Evolutionary conservation across 2,888 invertebrate species (phyloP).

Genomic region (Agonopterix alstromeriana): DNA sequence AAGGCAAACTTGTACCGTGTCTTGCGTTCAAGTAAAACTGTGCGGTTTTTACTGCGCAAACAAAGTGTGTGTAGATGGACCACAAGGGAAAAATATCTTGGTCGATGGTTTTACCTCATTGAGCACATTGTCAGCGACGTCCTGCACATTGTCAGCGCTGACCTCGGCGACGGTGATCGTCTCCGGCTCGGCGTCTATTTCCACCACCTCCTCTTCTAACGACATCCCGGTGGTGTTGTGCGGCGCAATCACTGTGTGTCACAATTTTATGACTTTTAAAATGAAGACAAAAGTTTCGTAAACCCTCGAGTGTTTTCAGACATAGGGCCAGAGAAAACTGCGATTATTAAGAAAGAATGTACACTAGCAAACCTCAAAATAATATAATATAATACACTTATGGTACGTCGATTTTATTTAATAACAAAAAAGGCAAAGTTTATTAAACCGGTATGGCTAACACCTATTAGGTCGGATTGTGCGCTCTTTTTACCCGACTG

Average conservation of each 20-base stretch:
- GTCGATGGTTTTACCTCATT: neutral
- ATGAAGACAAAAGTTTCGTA: neutral
- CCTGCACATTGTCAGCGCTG: constrained; percentile 3
- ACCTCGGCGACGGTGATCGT: constrained; percentile 5
- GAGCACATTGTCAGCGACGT: neutral
- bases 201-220: constrained; percentile 32
- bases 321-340: neutral
- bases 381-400: too few relatives aligned
- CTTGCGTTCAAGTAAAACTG: neutral
- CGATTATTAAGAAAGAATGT: neutral
- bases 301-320: neutral
- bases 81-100: neutral
- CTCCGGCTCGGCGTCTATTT: constrained; percentile 20
- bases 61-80: neutral
- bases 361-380: neutral
- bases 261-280: neutral
- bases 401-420: too few relatives aligned
- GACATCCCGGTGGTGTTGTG: constrained; percentile 13
- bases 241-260: neutral
- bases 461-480: too few relatives aligned
- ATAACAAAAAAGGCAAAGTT: too few relatives aligned
- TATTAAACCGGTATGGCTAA: too few relatives aligned
- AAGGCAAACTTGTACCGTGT: neutral
- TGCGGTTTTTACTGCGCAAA: neutral
- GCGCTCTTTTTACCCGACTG: too few relatives aligned